Conservation (phyloP, 2,797 vertebrate species). For the Podargus strigoides region DNA sequence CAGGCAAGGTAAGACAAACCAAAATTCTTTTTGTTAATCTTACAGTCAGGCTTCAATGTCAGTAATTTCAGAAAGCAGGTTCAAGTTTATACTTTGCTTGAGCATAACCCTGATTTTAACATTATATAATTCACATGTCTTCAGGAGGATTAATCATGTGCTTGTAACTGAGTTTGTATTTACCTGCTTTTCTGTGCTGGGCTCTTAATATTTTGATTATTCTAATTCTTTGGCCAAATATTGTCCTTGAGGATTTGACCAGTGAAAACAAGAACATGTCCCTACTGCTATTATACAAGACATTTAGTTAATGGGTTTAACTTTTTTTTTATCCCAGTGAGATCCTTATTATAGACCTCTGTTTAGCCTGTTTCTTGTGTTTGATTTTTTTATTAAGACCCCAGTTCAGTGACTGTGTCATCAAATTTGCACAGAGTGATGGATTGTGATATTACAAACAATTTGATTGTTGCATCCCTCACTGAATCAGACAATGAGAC, state of each 20-base stretch:
- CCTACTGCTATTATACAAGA: not conserved
- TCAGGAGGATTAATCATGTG: not conserved
- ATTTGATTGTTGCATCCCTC: not conserved
- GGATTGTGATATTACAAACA: constrained; percentile 4
- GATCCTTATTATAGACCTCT: not conserved
- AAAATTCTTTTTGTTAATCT: constrained; percentile 1
- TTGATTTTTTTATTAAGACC: constrained; percentile 13
- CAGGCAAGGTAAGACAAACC: constrained; percentile 46
- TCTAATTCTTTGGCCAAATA: not conserved
- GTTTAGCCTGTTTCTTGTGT: not conserved
- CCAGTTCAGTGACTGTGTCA: not conserved
- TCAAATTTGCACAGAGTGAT: not conserved
- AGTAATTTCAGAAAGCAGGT: not conserved
- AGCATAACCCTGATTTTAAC: not conserved
- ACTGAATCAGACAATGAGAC: not conserved
- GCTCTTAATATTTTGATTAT: not conserved
- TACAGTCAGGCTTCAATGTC: not conserved
- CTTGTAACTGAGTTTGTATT: not conserved
- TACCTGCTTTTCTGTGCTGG: not conserved
- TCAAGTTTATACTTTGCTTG: not conserved
- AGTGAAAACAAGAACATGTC: not conserved
- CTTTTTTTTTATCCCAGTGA: not conserved
- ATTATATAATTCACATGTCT: not conserved
- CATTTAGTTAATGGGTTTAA: not conserved
- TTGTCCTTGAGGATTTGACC: not conserved